Conservation (phyloP, 2,888 invertebrate species). For the Netelia melanura region DNA sequence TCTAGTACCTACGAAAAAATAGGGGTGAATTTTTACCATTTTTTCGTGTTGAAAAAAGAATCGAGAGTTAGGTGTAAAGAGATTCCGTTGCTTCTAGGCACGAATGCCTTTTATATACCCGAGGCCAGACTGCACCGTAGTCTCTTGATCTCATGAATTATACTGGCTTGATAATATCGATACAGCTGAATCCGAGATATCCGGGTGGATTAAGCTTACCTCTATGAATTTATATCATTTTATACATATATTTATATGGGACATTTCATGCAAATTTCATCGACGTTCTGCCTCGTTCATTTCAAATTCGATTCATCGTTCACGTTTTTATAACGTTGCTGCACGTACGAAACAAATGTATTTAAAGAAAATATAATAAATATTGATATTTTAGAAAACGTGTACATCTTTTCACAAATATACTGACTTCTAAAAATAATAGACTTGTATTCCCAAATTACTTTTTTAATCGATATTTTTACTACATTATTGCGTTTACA, state of each 20-base stretch:
- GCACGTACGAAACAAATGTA: no score
- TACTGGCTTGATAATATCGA: conserved; percentile 51
- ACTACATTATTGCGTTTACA: neutral
- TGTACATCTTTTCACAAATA: no score
- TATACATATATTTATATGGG: conserved; percentile 14
- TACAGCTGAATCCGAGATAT: conserved; percentile 56
- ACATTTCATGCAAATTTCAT: conserved; percentile 2
- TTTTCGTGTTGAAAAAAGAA: neutral
- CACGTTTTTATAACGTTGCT: no score
- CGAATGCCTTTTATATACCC: neutral
- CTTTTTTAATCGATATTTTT: neutral
- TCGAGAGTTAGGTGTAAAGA: neutral
- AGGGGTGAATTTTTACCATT: neutral
- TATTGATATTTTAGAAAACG: neutral
- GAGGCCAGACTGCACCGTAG: conserved; percentile 18
- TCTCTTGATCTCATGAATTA: conserved; percentile 66
- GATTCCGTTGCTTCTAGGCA: neutral
- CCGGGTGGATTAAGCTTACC: conserved; percentile 61
- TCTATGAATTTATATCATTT: conserved; percentile 53
- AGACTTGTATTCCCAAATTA: no score
- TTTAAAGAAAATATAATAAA: neutral
- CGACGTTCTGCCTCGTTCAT: neutral
- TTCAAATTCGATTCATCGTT: neutral
- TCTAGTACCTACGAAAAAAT: neutral
- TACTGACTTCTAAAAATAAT: no score